Evolutionary conservation across 2,797 vertebrate species (phyloP).

Genomic region (Apodemus agrarius): DNA sequence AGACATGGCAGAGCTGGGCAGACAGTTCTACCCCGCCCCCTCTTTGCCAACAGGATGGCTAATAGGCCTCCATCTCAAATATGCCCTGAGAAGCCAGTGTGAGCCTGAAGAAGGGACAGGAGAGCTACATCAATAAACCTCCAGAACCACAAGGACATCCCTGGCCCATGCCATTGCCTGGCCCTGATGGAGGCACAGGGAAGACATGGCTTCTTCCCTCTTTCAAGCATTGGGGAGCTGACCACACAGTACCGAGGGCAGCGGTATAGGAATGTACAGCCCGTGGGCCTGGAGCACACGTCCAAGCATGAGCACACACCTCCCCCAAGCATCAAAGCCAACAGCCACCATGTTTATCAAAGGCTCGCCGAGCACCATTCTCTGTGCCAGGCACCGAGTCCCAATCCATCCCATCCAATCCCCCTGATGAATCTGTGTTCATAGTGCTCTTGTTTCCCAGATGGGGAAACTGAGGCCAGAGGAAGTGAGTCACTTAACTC

Average conservation of each 20-base stretch:
- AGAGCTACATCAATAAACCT: background rate
- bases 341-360: background rate
- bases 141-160: background rate
- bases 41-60: background rate
- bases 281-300: background rate
- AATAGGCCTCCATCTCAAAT: background rate
- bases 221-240: fast-evolving
- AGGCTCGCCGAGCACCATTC: background rate
- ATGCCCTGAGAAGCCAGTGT: background rate
- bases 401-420: too few species aligned
- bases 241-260: fast-evolving
- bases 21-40: fast-evolving
- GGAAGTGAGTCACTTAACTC: background rate
- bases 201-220: too few species aligned
- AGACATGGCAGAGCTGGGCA: background rate
- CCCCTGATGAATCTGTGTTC: background rate
- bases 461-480: conserved; percentile 13
- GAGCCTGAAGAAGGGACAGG: background rate
- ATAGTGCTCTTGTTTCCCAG: background rate
- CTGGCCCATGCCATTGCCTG: background rate
- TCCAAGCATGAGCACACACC: fast-evolving
- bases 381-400: fast-evolving
- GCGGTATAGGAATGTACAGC: fast-evolving
- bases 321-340: fast-evolving
- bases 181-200: background rate